Evolutionary conservation across 64 coral and sea anemone species (phyloP).

Genomic region (Porites australiensis): DNA sequence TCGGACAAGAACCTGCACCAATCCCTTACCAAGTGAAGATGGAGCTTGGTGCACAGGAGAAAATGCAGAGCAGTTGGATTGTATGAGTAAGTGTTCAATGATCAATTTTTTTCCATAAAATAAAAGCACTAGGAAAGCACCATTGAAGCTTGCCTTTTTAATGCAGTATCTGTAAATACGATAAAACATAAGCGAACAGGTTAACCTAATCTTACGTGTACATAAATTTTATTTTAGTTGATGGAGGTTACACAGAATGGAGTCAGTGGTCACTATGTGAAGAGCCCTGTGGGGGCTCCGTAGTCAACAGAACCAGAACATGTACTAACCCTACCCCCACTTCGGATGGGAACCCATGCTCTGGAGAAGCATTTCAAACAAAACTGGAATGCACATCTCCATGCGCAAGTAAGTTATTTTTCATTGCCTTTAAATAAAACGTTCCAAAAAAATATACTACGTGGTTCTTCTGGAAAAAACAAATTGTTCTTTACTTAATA

Average conservation of each 20-base stretch:
- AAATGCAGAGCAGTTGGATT: slow-evolving; percentile 85
- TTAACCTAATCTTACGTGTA: not conserved
- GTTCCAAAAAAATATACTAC: no score
- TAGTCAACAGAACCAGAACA: slow-evolving; percentile 79
- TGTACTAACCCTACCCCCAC: slow-evolving; percentile 90
- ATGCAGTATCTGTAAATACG: no score
- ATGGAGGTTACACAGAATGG: slow-evolving; percentile 94
- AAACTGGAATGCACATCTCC: slow-evolving; percentile 94
- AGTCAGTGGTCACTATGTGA: slow-evolving; percentile 96
- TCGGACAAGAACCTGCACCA: slow-evolving; percentile 94
- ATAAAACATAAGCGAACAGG: no score
- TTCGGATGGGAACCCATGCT: slow-evolving; percentile 72
- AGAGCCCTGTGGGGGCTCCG: slow-evolving; percentile 91
- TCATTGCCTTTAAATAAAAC: not conserved
- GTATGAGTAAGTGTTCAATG: slow-evolving; percentile 72
- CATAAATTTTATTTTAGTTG: slow-evolving; percentile 34
- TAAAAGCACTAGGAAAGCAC: not conserved
- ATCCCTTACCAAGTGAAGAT: slow-evolving; percentile 70
- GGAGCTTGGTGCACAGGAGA: slow-evolving; percentile 81
- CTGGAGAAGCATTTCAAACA: slow-evolving; percentile 60
- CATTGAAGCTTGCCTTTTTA: not conserved
- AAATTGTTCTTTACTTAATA: no score
- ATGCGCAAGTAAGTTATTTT: slow-evolving; percentile 79
- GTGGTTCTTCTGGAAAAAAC: no score
- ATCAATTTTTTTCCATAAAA: not conserved